These are phyloP conservation scores for Actinernus sp. DNA, from an alignment of 92 coral and sea anemone genomes.

Conservation along the genomic window DNA sequence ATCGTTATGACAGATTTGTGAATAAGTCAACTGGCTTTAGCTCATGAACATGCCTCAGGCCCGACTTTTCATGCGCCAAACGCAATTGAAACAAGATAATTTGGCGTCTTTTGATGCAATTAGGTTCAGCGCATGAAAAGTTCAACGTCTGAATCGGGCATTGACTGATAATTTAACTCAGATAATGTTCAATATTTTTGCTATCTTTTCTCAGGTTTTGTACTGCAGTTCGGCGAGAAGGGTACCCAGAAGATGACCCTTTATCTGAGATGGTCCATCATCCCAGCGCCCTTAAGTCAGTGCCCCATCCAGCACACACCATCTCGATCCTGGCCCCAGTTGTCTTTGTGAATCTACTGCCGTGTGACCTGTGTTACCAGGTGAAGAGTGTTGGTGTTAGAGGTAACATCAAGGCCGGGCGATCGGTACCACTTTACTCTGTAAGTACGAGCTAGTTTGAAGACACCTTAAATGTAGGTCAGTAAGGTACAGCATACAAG, in stretches of 20 bases:
- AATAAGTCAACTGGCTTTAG: too few relatives aligned
- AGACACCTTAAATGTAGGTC: too few relatives aligned
- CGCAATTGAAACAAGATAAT: too few relatives aligned
- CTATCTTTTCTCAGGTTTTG: slow-evolving; percentile 81
- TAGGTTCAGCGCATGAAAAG: too few relatives aligned
- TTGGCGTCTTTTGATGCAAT: too few relatives aligned
- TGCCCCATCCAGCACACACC: slow-evolving; percentile 95
- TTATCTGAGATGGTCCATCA: slow-evolving; percentile 18
- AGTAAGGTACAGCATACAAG: too few relatives aligned
- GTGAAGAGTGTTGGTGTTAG: slow-evolving; percentile 63
- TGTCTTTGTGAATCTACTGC: slow-evolving; percentile 89
- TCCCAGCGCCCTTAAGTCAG: slow-evolving; percentile 23
- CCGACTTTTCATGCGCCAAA: too few relatives aligned
- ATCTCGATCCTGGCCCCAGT: slow-evolving; percentile 88
- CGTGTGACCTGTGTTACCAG: slow-evolving; percentile 85
- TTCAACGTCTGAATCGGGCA: too few relatives aligned
- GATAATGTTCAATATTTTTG: not conserved
- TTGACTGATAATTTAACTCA: too few relatives aligned
- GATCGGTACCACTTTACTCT: slow-evolving; percentile 85
- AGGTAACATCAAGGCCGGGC: slow-evolving; percentile 94
- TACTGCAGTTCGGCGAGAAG: slow-evolving; percentile 90
- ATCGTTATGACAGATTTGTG: too few relatives aligned
- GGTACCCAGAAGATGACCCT: slow-evolving; percentile 84
- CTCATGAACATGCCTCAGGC: too few relatives aligned
- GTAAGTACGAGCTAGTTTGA: slow-evolving; percentile 40